Evolutionary conservation across 2,113 vertebrate genomes (phyloP), one percentile per base, ranked within the genome.

Genomic region (Pterocles orientalis): DNA sequence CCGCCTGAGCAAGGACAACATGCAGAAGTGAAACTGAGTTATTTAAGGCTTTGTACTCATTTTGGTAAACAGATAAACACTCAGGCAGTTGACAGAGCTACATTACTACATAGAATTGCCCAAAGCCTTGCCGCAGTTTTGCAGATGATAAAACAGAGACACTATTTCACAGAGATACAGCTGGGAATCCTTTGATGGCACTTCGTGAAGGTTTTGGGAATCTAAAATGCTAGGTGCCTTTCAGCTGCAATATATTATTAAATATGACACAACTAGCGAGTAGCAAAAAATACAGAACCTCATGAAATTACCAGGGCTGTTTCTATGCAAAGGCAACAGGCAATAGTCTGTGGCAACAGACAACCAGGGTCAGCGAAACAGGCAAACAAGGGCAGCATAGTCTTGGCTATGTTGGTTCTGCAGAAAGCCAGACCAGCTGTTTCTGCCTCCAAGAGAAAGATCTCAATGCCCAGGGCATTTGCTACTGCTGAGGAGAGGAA

Each of bases 341-440:
- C 50, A 77, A 83, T 24, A 58, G 41, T 45, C 68, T 88, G 79
- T 77, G 72, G 65, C 65, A 94, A 34, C 64, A 86, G 77, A 79
- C 43, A 69, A 34, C 28, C 60, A 56, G 83, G 70, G 34, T 79
- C 56, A 87, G 89, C 4, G 3, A 61, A 95, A 84, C 12, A 89
- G 60, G 43, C 60, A 86, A 88, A 78, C 60, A 84, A 84, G 39
- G 34, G 82, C 58, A 80, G 39, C 51, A 21, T 7, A 53, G 61
- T 71, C 31, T 84, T 82, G 34, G 43, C 69, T 84, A 43, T 4
- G 3, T 56, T 69, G 51, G 33, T 39, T 71, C 61, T 84, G 61
- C 80, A 91, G 83, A 90, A 80, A 96, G 50, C 79, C 75, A 90
- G 71, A 82, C 45, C 90, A 96, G 62, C 36, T 90, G 75, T 80